Percentiles rank a stretch among this genome's conserved stretches.
Conservation (phyloP, 2,797 vertebrate species). For the Helicolenus hilgendorfi region DNA sequence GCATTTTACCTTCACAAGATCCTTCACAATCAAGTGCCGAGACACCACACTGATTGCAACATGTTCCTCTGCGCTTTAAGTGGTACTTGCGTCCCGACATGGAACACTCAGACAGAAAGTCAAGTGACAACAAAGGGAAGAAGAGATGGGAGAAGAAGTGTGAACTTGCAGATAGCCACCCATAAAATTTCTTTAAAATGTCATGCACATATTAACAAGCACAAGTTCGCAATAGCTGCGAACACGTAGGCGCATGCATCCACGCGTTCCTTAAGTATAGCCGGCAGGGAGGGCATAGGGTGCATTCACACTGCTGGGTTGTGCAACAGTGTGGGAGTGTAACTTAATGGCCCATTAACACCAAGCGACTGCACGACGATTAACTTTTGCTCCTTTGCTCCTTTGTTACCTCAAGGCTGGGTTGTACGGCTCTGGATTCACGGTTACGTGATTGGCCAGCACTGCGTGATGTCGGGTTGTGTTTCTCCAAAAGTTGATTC, state of each 20-base stretch:
- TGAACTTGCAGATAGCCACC: background rate
- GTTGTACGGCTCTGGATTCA: background rate
- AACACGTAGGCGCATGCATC: background rate
- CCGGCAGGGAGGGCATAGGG: background rate
- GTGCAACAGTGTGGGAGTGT: background rate
- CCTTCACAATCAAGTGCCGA: slow-evolving; percentile 76
- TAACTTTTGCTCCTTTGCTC: background rate
- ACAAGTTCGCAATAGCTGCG: background rate
- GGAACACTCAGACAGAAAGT: slow-evolving; percentile 58
- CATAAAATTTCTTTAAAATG: slow-evolving; percentile 8
- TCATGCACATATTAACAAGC: background rate
- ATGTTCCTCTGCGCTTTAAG: slow-evolving; percentile 42
- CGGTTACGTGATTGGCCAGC: too few species aligned
- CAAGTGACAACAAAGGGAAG: slow-evolving; percentile 53
- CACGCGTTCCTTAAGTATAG: background rate
- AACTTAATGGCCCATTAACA: background rate
- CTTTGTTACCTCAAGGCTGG: background rate
- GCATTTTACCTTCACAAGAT: slow-evolving; percentile 57
- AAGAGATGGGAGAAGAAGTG: background rate
- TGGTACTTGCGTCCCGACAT: slow-evolving; percentile 37
- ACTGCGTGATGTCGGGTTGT: background rate
- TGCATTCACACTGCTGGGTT: too few species aligned
- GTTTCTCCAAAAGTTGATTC: background rate
- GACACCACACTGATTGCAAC: slow-evolving; percentile 78
- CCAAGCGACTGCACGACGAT: background rate